Conservation (phyloP, 2,113 vertebrate species). For the Thamnaconus septentrionalis region DNA sequence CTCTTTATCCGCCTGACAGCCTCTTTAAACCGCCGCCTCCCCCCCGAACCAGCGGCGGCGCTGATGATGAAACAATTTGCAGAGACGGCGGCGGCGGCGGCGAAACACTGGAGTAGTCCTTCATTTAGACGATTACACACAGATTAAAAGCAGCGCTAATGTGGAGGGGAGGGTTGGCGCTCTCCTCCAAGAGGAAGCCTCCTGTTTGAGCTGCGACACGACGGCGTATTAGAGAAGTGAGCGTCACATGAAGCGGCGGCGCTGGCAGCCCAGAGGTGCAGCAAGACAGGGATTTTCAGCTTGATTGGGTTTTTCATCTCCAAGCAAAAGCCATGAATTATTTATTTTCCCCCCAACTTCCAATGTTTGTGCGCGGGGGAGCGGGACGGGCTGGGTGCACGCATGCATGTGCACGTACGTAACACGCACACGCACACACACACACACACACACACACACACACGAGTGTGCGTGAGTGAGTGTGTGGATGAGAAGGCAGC, state of each 20-base stretch:
- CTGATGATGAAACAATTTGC: constrained; percentile 68
- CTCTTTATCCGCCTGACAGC: constrained; percentile 70
- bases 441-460: no score
- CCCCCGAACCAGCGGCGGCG: constrained; percentile 61
- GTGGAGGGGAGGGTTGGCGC: constrained; percentile 26
- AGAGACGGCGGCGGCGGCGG: constrained; percentile 40
- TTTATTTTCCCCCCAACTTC: constrained; percentile 71
- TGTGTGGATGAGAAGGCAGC: constrained; percentile 58
- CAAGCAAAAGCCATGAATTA: constrained; percentile 84
- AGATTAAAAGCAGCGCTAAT: constrained; percentile 69
- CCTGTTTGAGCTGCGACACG: constrained; percentile 71
- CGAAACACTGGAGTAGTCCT: constrained; percentile 53
- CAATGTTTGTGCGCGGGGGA: constrained; percentile 52
- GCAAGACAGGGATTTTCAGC: constrained; percentile 85
- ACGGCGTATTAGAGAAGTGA: constrained; percentile 68
- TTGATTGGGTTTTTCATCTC: constrained; percentile 88
- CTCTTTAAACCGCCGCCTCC: constrained; percentile 54
- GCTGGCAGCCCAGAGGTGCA: constrained; percentile 82
- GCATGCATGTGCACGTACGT: constrained; percentile 9
- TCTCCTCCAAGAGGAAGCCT: constrained; percentile 52
- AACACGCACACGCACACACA: no score
- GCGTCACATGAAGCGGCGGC: constrained; percentile 81
- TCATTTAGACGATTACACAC: constrained; percentile 68
- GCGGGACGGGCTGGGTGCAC: constrained; percentile 13
- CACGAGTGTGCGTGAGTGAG: constrained; percentile 18